These are phyloP conservation scores for Zalophus californianus DNA, from an alignment of 2,797 vertebrate genomes.

Conservation along the genomic window DNA sequence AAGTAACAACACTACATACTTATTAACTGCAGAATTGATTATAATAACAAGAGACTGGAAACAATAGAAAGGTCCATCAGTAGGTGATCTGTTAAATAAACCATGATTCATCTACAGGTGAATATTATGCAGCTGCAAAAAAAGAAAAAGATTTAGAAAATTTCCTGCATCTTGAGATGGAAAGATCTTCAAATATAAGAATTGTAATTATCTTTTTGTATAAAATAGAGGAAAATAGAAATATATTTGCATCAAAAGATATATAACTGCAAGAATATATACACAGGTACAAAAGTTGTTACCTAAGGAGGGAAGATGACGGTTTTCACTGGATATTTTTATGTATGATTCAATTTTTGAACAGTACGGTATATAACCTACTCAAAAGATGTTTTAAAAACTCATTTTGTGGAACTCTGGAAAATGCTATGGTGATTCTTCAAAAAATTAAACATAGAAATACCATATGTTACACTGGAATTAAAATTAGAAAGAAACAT, in stretches of 20 bases:
- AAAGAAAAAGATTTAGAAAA: neutral
- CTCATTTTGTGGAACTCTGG: neutral
- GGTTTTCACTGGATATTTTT: neutral
- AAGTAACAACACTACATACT: neutral
- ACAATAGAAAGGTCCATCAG: neutral
- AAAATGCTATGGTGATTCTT: neutral
- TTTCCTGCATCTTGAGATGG: conserved; percentile 1
- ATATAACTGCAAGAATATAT: neutral
- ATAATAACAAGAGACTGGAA: conserved; percentile 2
- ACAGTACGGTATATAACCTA: neutral
- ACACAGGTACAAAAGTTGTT: neutral
- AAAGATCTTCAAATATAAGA: conserved; percentile 3
- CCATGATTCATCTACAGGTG: neutral
- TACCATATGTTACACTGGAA: neutral
- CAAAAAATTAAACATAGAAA: conserved; percentile 3
- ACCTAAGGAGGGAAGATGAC: neutral
- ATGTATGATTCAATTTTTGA: neutral
- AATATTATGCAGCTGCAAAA: conserved; percentile 19
- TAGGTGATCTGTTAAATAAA: conserved; percentile 37
- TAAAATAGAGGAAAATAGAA: conserved; percentile 39
- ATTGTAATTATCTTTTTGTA: neutral
- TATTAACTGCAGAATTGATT: conserved; percentile 14
- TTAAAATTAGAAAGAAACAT: neutral
- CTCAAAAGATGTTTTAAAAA: conserved; percentile 29
- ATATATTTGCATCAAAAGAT: neutral